Evolutionary conservation across 2,797 vertebrate genomes (phyloP), one percentile per base, ranked within the genome.

Genomic region (Pelobates cultripes): DNA sequence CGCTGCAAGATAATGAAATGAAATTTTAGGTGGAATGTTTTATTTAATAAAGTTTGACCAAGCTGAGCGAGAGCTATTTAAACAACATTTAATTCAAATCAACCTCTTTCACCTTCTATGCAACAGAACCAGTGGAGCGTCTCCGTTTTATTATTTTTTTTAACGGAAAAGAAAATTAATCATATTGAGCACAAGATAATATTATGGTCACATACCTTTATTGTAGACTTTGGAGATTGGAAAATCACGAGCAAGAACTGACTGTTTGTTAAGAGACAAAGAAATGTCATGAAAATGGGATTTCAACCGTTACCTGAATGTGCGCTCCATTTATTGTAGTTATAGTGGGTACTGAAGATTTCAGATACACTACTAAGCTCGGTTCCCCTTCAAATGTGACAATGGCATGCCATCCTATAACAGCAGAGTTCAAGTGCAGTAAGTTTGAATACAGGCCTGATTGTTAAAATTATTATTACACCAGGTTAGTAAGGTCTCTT

Each of bases 41-140:
- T 83, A 83, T 83, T 78, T 78, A 83, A 83, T 83, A 83, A 83
- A 83, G 81, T 83, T 83, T 83, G 81, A 74, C 81, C 81, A 79
- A 83, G 81, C 81, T 60, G 17, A 79, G 81, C 76, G 64, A 83
- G 72, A 79, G 71, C 70, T 83, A 83, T 83, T 83, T 83, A 79
- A 83, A 83, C 81, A 79, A 79, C 76, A 78, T 83, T 83, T 83
- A 79, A 83, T 79, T 83, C 72, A 83, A 79, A 83, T 83, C 77
- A 79, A 79, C 81, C 81, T 83, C 81, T 74, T 79, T 83, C 81
- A 74, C 81, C 81, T 83, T 83, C 81, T 42, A 44, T 64, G 72
- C 71, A 64, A 75, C 66, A 28, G 15, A 79, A 70, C 76, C 66
- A 78, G 28, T 70, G 40, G 47, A 83, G 76, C 81, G 55, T 83